Base-by-base conservation (phyloP, 2,113 vertebrate species). In the Pelodiscus sinensis region DNA sequence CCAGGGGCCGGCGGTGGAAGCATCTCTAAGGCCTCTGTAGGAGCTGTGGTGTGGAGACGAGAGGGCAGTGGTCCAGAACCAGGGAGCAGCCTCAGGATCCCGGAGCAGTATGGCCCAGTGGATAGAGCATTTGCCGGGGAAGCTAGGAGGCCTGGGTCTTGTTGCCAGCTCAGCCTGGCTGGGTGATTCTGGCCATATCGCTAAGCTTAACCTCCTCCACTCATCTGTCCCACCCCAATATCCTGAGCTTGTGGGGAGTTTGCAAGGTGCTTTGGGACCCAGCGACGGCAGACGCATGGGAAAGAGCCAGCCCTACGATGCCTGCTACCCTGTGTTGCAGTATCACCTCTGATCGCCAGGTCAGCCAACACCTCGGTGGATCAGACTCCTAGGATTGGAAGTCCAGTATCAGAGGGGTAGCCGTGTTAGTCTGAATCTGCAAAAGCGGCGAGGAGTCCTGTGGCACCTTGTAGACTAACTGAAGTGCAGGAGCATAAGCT, bases 271-370 rank as follows among this genome's bases (percentile, higher is more conserved):
- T 44, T 58, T 27, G 80, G 38, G 24, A 44, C 18, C 22, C 2
- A 1, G 0, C 1, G 55, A 2, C 91, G 54, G 78, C 27, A 0
- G 0, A 2, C 31, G 3, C 35, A 2, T 5, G 35, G 56, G 80
- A 58, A 14, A 35, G 79, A 58, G 55, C 10, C 73, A 62, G 35
- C 85, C 73, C 1, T 16, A 19, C 0, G 0, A 10, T 2, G 9
- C 29, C 31, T 25, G 13, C 79, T 38, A 35, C n/a, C 2, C 84
- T 18, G 60, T 0, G 0, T 25, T 18, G 12, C 3, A 19, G 24
- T 15, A 16, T 19, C 52, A 50, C 56, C 75, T n/a, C 73, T 9
- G 7, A 2, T 27, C 2, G 2, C 19, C 54, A 31, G 18, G 65
- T 57, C 84, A 44, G 52, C 19, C n/a, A 31, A 50, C 25, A 25